phyloP scores from a whole-genome alignment of 2,797 vertebrate species.

The Sebastolobus altivelis region DNA sequence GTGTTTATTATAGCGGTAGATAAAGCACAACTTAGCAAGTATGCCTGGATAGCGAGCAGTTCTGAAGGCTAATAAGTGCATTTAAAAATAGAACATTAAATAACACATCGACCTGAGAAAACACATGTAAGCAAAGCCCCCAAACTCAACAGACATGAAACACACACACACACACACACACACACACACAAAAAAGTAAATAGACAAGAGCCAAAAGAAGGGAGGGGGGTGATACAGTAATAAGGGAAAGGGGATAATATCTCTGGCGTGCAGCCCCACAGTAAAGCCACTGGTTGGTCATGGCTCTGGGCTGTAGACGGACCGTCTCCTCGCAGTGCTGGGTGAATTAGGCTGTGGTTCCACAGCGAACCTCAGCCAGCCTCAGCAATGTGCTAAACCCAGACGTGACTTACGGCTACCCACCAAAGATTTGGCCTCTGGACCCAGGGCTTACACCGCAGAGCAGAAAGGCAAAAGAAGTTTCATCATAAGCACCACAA shows the following conservation, averaged over 20 bases:
- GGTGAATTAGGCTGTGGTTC: conserved; percentile 84
- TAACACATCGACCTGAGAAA: conserved; percentile 36
- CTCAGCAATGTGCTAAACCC: conserved; percentile 84
- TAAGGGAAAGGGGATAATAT: conserved; percentile 69
- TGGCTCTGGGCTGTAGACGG: conserved; percentile 83
- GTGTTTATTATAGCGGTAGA: conserved; percentile 61
- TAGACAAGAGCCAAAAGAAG: conserved; percentile 41
- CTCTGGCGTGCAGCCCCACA: conserved; percentile 68
- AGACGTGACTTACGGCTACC: conserved; percentile 82
- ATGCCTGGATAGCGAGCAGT: conserved; percentile 24
- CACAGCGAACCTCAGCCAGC: conserved; percentile 75
- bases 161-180: conserved; percentile 3
- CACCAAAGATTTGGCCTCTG: conserved; percentile 77
- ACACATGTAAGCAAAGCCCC: conserved; percentile 23
- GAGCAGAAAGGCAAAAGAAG: conserved; percentile 64
- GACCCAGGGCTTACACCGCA: conserved; percentile 62
- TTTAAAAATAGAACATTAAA: conserved; percentile 47
- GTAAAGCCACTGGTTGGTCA: conserved; percentile 80
- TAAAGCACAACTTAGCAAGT: conserved; percentile 50
- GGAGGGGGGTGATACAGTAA: conserved; percentile 48
- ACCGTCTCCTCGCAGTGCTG: conserved; percentile 78
- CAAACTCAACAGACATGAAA: conserved; percentile 38
- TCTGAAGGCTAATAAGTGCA: conserved; percentile 36
- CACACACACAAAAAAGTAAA: conserved; percentile 8
- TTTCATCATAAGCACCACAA: conserved; percentile 62